Conservation (phyloP, 2,888 invertebrate species). For the Eumacrocentrus americanus region DNA sequence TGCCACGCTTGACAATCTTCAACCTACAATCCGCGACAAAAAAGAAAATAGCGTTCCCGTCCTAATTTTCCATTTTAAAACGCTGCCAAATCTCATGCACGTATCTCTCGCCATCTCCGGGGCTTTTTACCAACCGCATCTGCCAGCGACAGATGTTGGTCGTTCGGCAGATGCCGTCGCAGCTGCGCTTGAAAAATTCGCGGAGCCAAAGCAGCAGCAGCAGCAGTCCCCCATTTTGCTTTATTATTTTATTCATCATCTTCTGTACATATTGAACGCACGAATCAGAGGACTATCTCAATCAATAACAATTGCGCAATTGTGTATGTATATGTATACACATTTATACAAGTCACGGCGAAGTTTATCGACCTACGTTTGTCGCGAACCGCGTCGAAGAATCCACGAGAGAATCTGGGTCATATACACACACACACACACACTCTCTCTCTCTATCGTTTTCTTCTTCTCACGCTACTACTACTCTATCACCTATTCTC, state of each 20-base stretch:
- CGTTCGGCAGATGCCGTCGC: constrained; percentile 25
- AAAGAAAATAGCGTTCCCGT: neutral
- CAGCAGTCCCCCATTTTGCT: no score
- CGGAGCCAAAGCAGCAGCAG: neutral
- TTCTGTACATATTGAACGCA: constrained; percentile 5
- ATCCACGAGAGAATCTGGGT: constrained; percentile 22
- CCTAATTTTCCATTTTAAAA: no score
- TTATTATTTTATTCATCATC: neutral
- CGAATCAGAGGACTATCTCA: constrained; percentile 16
- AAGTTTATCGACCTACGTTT: constrained; percentile 26
- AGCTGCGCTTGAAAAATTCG: constrained; percentile 17
- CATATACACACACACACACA: constrained; percentile 9
- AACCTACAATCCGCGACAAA: neutral
- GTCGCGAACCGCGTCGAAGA: neutral
- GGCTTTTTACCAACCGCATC: constrained; percentile 37
- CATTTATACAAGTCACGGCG: constrained; percentile 5
- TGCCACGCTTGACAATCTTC: constrained; percentile 44
- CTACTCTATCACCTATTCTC: no score
- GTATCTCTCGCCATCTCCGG: no score
- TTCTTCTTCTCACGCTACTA: constrained; percentile 26
- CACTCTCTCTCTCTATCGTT: neutral
- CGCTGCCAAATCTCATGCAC: no score
- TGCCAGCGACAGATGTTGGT: constrained; percentile 48
- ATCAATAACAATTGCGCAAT: constrained; percentile 36
- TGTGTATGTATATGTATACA: no score